Base-by-base conservation (phyloP, 2,113 vertebrate species). In the Callocephalon fimbriatum region DNA sequence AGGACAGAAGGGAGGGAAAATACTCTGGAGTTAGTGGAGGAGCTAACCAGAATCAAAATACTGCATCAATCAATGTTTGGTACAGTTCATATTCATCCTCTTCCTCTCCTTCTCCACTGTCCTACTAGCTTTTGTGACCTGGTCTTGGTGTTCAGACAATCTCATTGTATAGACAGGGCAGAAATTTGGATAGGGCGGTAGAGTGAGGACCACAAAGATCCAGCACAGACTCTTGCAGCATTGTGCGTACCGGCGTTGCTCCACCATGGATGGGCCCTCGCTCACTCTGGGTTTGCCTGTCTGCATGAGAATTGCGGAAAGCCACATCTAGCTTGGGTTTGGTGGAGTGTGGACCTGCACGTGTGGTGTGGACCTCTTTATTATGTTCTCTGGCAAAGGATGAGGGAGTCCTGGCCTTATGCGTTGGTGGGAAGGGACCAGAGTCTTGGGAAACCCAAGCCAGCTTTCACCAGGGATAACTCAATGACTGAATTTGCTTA, bases 231-330 rank as follows among this genome's bases (percentile, higher is more conserved):
- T 15, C 21, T 12, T 26, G 44, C 35, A 3, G 13, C 27, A 2
- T 29, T 1, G 1, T 2, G 8, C 2, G 0, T 12, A 31, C 47
- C 0, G 3, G 38, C 3, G 2, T 31, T 23, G 51, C 51, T 23
- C 45, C 38, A 1, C 23, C 32, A 1, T 4, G 3, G 7, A 1
- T 6, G 53, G 18, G 7, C 63, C 61, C 23, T 38, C 8, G 22
- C 14, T 29, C 6, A 20, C 21, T 10, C 38, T 8, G 44, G 38
- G 25, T 4, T 9, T 21, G 20, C 40, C 17, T 3, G 1, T 15
- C 72, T 13, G 44, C 4, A 3, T 0, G 6, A 44, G 42, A 54
- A 22, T 17, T 53, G 32, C 20, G 1, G 5, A 12, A 29, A 53
- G 63, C 44, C 4, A 3, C 9, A 0, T 0, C 54, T 16, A 40